Evolutionary conservation across 2,888 invertebrate genomes (phyloP).

Genomic region (Phortica okadai): DNA sequence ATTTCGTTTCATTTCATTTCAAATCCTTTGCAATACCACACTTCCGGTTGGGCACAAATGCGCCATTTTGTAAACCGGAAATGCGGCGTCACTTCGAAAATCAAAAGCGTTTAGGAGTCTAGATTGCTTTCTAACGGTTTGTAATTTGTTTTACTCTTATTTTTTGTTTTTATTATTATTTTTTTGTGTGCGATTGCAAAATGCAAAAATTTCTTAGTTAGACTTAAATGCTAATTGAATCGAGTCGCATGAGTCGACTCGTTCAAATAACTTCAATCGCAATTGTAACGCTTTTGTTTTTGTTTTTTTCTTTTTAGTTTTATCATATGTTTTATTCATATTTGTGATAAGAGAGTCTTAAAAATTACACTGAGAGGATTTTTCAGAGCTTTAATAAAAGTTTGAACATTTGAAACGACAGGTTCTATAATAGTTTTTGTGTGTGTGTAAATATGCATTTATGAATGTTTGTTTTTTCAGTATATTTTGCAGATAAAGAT

Average conservation of each 20-base stretch:
- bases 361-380: slow-evolving; percentile 51
- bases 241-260: not conserved
- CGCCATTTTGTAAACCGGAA: not conserved
- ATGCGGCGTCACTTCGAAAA: not conserved
- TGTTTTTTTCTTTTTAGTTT: slow-evolving; percentile 19
- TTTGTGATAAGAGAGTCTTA: slow-evolving; percentile 50
- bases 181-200: not conserved
- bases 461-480: not conserved
- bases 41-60: not conserved
- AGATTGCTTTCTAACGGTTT: not conserved
- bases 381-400: not conserved
- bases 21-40: not conserved
- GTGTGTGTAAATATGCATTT: not conserved
- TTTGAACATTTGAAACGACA: not conserved
- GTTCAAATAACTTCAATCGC: not conserved
- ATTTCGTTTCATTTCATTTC: not conserved
- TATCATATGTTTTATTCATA: slow-evolving; percentile 12
- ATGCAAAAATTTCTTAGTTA: not conserved
- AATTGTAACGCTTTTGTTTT: not conserved
- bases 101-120: not conserved
- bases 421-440: not conserved
- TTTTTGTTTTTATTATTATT: not conserved
- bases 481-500: not conserved
- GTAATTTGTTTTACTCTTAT: not conserved
- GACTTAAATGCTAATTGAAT: not conserved